Percentiles rank a stretch among this genome's conserved stretches.
Evolutionary conservation across 2,888 invertebrate genomes (phyloP).

Genomic region (Lissocephala sabroskyi): DNA sequence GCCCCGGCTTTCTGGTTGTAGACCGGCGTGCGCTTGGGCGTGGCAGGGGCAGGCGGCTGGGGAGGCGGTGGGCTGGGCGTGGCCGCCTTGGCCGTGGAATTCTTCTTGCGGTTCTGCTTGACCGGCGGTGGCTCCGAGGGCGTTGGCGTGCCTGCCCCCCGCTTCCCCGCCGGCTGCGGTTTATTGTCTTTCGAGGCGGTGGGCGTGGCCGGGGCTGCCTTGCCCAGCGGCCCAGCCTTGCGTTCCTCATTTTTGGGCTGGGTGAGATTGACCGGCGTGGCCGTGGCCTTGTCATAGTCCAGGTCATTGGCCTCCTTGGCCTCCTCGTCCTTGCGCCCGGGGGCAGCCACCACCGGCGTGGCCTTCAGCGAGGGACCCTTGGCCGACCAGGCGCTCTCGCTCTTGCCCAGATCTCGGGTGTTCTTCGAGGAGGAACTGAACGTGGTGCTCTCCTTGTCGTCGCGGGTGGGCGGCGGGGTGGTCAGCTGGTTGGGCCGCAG

Average conservation of each 20-base stretch:
- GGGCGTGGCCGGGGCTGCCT: conserved; percentile 12
- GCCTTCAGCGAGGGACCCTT: conserved; percentile 72
- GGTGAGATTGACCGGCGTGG: conserved; percentile 54
- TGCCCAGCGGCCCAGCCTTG: conserved; percentile 21
- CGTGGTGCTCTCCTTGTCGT: conserved; percentile 71
- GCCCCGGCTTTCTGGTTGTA: conserved; percentile 73
- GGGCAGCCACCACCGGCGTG: conserved; percentile 66
- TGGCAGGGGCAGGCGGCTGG: conserved; percentile 32
- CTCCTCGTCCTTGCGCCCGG: conserved; percentile 24
- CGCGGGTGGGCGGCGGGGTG: conserved; percentile 69
- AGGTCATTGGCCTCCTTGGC: conserved; percentile 25
- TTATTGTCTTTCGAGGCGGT: not conserved
- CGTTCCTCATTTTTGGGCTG: conserved; percentile 20
- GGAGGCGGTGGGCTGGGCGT: conserved; percentile 19
- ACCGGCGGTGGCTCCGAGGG: conserved; percentile 27
- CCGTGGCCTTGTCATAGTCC: conserved; percentile 38
- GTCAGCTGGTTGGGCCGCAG: conserved; percentile 66
- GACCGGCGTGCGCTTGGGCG: conserved; percentile 73
- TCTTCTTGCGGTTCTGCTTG: conserved; percentile 27
- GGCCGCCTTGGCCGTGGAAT: conserved; percentile 10
- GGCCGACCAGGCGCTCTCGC: conserved; percentile 71
- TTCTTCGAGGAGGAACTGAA: conserved; percentile 70
- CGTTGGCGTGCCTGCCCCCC: conserved; percentile 28
- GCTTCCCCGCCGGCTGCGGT: conserved; percentile 15
- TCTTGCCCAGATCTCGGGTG: conserved; percentile 68